A percentile compares a stretch with the other conserved stretches of the same genome.
Evolutionary conservation across 2,113 vertebrate genomes (phyloP).

Genomic region (Laterallus jamaicensis): DNA sequence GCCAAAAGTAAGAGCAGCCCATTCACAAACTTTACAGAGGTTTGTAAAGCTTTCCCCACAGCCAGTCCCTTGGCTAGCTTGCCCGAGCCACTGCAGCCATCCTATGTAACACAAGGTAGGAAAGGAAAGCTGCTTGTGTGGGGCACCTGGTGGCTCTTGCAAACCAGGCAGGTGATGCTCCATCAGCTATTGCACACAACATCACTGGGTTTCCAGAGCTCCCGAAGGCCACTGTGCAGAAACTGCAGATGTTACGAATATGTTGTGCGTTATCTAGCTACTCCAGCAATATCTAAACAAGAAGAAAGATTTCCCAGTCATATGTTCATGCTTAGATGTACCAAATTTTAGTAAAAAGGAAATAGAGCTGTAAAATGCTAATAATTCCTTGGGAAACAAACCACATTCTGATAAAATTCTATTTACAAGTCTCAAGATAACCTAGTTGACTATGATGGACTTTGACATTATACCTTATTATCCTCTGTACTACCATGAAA

Average conservation of each 20-base stretch:
- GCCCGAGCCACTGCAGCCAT: not conserved
- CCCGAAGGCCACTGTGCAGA: rapidly evolving
- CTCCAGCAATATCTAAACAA: not conserved
- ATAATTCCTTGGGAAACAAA: rapidly evolving
- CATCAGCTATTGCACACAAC: rapidly evolving
- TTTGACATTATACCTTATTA: not conserved
- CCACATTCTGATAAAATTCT: not conserved
- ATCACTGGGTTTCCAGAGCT: rapidly evolving
- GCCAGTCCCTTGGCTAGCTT: rapidly evolving
- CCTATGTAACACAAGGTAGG: rapidly evolving
- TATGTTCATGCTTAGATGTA: rapidly evolving
- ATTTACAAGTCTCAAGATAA: not conserved
- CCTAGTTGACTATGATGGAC: not conserved
- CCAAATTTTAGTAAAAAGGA: not conserved
- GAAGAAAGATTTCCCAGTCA: not conserved
- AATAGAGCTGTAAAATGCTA: not conserved
- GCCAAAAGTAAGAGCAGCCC: not conserved
- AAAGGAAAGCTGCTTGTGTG: rapidly evolving
- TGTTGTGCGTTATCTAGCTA: not conserved
- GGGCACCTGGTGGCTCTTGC: rapidly evolving
- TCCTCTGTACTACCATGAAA: not conserved
- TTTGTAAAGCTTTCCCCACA: not conserved
- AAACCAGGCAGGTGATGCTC: rapidly evolving
- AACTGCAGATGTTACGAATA: rapidly evolving
- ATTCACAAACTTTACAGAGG: not conserved